phyloP scores from a whole-genome alignment of 2,797 vertebrate genomes.

The Xiphorhynchus erythropygius region DNA sequence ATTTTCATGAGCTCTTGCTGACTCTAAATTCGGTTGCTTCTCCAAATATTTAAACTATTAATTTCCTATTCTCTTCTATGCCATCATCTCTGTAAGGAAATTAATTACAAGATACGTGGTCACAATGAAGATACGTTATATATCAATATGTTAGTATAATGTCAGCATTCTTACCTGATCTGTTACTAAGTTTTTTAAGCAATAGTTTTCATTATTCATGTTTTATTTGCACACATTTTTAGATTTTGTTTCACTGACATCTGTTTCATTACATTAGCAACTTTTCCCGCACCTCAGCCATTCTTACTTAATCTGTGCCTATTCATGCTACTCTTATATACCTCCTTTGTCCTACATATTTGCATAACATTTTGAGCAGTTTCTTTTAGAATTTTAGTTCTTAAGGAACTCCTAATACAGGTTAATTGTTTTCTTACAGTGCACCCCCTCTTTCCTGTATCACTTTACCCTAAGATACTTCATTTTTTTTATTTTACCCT shows the following conservation, averaged over 20 bases:
- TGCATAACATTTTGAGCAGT: neutral
- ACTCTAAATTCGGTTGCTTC: neutral
- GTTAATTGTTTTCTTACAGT: neutral
- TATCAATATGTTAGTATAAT: neutral
- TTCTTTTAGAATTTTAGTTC: neutral
- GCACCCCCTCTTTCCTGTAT: neutral
- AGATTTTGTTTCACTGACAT: neutral
- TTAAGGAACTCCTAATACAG: neutral
- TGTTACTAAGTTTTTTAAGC: neutral
- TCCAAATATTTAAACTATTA: neutral
- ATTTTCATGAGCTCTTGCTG: neutral
- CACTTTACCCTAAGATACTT: neutral
- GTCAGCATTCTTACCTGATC: neutral
- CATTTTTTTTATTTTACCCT: neutral
- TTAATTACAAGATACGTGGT: neutral
- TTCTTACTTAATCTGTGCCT: neutral
- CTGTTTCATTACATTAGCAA: neutral
- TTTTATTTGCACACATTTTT: neutral
- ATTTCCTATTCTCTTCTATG: neutral
- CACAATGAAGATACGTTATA: neutral
- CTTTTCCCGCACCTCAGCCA: neutral
- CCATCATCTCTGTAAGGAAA: neutral
- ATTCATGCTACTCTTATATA: neutral
- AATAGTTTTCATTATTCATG: neutral
- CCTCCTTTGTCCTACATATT: neutral